Percentiles rank a stretch among this genome's conserved stretches.
Evolutionary conservation across 2,113 vertebrate species (phyloP).

Genomic region (Columba janthina): DNA sequence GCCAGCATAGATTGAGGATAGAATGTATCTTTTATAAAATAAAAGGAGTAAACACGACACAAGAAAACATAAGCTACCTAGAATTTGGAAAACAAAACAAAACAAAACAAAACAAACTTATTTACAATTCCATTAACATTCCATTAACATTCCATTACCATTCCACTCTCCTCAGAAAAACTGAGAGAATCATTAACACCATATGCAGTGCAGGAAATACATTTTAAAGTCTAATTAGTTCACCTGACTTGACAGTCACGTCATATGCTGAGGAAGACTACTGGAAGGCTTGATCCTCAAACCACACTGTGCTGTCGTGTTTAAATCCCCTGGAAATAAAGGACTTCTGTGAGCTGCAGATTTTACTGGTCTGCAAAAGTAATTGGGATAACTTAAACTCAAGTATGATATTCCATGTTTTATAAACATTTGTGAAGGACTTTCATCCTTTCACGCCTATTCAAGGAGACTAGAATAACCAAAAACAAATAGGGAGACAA

Average conservation of each 20-base stretch:
- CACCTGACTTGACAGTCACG: neutral
- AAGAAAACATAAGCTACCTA: neutral
- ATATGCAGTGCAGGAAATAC: neutral
- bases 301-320: neutral
- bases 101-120: neutral
- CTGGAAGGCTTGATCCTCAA: neutral
- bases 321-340: neutral
- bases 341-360: neutral
- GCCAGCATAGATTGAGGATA: neutral
- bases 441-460: accelerated
- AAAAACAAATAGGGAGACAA: neutral
- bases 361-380: neutral
- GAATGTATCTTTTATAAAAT: neutral
- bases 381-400: neutral
- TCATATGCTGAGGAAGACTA: neutral
- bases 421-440: neutral
- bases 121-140: neutral
- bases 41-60: neutral
- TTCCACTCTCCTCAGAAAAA: neutral
- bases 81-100: neutral
- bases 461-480: neutral
- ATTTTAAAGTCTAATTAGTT: neutral
- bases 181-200: neutral
- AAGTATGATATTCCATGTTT: neutral
- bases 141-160: neutral